Conservation (phyloP, 2,113 vertebrate genomes). For the Malurus alboscapulatus region DNA sequence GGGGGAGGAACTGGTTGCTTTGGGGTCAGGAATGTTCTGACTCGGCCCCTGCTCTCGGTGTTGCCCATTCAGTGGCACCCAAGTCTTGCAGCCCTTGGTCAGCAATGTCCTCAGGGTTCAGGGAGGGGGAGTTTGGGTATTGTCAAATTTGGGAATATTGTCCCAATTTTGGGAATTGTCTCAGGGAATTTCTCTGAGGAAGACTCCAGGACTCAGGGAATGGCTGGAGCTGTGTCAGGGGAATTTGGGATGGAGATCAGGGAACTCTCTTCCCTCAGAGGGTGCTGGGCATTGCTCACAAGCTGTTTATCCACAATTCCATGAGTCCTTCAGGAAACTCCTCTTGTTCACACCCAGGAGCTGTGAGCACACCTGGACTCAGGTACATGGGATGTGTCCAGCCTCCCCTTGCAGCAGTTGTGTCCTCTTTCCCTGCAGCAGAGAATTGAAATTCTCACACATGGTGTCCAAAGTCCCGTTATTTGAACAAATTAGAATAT, state of each 20-base stretch:
- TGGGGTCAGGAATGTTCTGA: background rate
- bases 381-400: background rate
- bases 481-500: background rate
- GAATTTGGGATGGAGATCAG: fast-evolving
- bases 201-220: background rate
- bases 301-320: background rate
- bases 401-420: background rate
- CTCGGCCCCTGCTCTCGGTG: background rate
- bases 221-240: background rate
- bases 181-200: background rate
- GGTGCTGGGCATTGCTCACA: background rate
- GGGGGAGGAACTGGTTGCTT: background rate
- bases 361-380: background rate
- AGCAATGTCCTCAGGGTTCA: background rate
- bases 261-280: background rate
- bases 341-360: background rate
- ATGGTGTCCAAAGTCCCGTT: background rate
- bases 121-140: no score
- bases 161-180: no score
- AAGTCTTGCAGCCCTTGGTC: background rate
- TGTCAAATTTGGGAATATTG: no score
- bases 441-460: background rate
- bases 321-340: background rate
- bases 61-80: background rate
- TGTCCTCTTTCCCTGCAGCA: background rate